Percentiles rank a stretch among this genome's conserved stretches.
phyloP scores from a whole-genome alignment of 2,113 vertebrate species.

The Zingel zingel region DNA sequence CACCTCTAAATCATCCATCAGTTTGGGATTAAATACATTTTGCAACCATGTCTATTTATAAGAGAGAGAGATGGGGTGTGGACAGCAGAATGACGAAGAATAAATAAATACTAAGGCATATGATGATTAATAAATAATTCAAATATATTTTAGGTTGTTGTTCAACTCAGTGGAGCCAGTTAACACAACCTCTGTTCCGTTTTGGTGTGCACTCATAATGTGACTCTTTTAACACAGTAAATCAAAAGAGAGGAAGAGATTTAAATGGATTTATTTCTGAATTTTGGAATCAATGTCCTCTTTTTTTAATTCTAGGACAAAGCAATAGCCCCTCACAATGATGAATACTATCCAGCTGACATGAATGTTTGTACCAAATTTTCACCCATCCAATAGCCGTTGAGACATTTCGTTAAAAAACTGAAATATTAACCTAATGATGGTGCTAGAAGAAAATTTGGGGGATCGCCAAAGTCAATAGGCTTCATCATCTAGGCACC shows the following conservation, averaged over 20 bases:
- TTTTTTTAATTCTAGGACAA: background rate
- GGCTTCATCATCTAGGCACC: background rate
- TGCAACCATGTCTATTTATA: background rate
- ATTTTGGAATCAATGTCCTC: background rate
- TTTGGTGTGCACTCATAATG: slow-evolving; percentile 2
- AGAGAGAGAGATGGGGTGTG: background rate
- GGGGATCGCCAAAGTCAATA: no score
- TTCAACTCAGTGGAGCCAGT: background rate
- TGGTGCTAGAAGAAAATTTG: background rate
- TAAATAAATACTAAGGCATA: background rate
- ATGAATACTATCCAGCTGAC: background rate
- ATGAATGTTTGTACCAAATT: no score
- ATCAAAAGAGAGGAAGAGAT: background rate
- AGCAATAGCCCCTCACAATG: background rate
- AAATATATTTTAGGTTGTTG: background rate
- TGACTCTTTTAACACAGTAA: background rate
- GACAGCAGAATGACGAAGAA: background rate
- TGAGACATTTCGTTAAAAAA: background rate
- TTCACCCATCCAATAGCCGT: background rate
- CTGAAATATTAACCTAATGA: no score
- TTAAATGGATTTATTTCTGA: background rate
- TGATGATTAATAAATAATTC: background rate
- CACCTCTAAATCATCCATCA: slow-evolving; percentile 30
- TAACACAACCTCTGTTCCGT: background rate
- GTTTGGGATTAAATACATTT: slow-evolving; percentile 21